phyloP scores from a whole-genome alignment of 2,888 invertebrate species.

The Leuctra nigra region DNA sequence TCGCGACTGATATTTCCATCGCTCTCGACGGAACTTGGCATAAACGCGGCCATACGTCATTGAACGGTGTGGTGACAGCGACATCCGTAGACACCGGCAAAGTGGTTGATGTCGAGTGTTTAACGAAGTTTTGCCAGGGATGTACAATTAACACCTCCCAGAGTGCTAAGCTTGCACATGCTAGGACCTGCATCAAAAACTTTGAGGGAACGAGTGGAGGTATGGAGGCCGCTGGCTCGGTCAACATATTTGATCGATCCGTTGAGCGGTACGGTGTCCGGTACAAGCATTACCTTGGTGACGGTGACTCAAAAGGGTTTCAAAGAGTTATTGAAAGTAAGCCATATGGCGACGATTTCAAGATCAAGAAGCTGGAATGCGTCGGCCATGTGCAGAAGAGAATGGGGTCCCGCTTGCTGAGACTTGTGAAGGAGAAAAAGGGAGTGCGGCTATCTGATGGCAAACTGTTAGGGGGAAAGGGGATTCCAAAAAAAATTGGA shows the following conservation, averaged over 20 bases:
- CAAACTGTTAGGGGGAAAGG: slow-evolving; percentile 16
- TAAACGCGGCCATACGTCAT: slow-evolving; percentile 8
- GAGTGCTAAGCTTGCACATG: too few species aligned
- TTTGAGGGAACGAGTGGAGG: slow-evolving; percentile 15
- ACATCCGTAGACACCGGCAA: slow-evolving; percentile 14
- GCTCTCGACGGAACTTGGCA: slow-evolving; percentile 3
- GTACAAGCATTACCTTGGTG: slow-evolving; percentile 22
- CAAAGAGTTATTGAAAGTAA: background rate
- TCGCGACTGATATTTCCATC: background rate
- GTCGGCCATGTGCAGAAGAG: slow-evolving; percentile 21
- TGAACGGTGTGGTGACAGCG: background rate
- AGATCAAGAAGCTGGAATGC: slow-evolving; percentile 18
- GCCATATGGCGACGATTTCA: slow-evolving; percentile 11
- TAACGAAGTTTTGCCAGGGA: slow-evolving; percentile 3
- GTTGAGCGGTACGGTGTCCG: slow-evolving; percentile 16
- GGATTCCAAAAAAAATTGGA: too few species aligned
- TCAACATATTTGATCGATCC: slow-evolving; percentile 19
- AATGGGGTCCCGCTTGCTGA: slow-evolving; percentile 16
- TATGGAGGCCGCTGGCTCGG: slow-evolving; percentile 23
- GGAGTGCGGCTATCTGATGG: slow-evolving; percentile 21
- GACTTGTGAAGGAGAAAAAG: slow-evolving; percentile 12
- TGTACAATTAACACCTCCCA: too few species aligned
- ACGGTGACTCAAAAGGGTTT: slow-evolving; percentile 23
- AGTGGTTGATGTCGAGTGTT: background rate
- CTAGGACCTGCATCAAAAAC: background rate